Conservation (phyloP, 1,140 invertebrate species). For the Scaptomyza graminum region DNA sequence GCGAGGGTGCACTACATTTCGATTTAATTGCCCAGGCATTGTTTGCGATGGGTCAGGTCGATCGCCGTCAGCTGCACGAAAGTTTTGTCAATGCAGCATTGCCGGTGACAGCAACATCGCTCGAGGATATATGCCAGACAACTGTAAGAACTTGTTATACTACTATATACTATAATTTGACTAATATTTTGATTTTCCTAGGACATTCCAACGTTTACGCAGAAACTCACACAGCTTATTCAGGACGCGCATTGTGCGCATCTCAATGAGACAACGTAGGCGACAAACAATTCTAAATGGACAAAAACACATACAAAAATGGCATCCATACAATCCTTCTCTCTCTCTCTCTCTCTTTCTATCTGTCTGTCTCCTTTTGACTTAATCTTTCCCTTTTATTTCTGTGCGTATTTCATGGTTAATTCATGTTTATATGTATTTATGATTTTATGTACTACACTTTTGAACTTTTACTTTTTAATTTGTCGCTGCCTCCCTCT, state of each 20-base stretch:
- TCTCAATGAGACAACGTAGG: constrained; percentile 74
- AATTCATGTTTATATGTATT: constrained; percentile 9
- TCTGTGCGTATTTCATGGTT: neutral
- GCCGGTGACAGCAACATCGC: constrained; percentile 62
- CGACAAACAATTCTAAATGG: constrained; percentile 5
- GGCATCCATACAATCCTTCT: neutral
- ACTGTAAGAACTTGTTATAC: constrained; percentile 62
- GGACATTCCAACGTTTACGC: constrained; percentile 84
- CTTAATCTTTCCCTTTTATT: neutral
- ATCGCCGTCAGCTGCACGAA: constrained; percentile 70
- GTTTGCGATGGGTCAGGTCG: constrained; percentile 81
- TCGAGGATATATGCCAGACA: constrained; percentile 83
- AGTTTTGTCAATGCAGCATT: constrained; percentile 67
- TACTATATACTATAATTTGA: neutral
- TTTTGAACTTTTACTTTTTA: neutral
- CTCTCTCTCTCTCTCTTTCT: neutral
- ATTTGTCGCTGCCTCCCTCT: too few relatives aligned
- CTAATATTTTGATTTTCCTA: constrained; percentile 29
- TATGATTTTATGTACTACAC: neutral
- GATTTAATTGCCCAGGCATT: constrained; percentile 76
- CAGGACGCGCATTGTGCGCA: constrained; percentile 82
- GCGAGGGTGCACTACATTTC: constrained; percentile 76
- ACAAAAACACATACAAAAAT: neutral
- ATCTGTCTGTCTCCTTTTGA: neutral
- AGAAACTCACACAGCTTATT: constrained; percentile 81